These are phyloP conservation scores for Amazona guildingii DNA, from an alignment of 2,113 vertebrate species.

Conservation along the genomic window DNA sequence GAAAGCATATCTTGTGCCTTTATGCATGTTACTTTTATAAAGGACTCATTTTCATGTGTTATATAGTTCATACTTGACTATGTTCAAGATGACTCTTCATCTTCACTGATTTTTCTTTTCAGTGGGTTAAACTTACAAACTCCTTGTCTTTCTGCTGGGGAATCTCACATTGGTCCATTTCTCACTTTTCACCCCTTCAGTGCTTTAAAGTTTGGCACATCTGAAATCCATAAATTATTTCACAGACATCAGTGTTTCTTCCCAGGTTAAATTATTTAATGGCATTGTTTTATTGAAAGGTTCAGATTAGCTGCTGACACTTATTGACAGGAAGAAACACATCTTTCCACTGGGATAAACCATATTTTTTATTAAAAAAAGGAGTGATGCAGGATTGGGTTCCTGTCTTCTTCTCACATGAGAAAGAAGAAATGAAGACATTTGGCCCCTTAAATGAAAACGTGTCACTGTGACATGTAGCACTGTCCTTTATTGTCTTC, in stretches of 20 bases:
- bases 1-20: background rate
- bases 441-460: slow-evolving; percentile 43
- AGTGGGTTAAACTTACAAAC: background rate
- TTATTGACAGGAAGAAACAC: slow-evolving; percentile 73
- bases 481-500: background rate
- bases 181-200: slow-evolving; percentile 19
- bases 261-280: slow-evolving; percentile 77
- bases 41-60: background rate
- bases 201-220: slow-evolving; percentile 71
- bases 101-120: background rate
- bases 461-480: background rate
- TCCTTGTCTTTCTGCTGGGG: background rate
- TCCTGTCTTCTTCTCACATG: slow-evolving; percentile 59
- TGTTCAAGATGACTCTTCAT: background rate
- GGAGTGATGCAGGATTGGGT: slow-evolving; percentile 29
- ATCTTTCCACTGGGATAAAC: slow-evolving; percentile 60
- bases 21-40: background rate
- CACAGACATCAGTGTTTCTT: slow-evolving; percentile 62
- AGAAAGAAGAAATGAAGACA: slow-evolving; percentile 47
- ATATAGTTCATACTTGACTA: background rate
- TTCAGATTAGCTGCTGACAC: slow-evolving; percentile 74
- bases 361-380: slow-evolving; percentile 69
- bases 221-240: slow-evolving; percentile 77
- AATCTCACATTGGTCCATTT: background rate
- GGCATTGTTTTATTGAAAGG: slow-evolving; percentile 74